Evolutionary conservation across 2,113 vertebrate species (phyloP).

Genomic region (Leptocoma aspasia): DNA sequence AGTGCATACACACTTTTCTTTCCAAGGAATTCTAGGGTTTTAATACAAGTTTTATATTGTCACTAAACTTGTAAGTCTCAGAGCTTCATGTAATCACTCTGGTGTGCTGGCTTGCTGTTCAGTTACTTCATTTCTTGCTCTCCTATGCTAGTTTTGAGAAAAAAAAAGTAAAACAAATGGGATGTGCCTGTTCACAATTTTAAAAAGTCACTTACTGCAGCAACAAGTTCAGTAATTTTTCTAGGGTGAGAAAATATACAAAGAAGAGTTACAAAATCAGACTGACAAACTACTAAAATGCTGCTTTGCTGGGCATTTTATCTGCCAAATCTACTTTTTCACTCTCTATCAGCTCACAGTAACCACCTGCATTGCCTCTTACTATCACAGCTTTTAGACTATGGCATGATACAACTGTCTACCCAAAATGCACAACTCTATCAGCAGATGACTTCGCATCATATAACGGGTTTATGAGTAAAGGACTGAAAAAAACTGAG

Average conservation of each 20-base stretch:
- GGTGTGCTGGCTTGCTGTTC: rapidly evolving
- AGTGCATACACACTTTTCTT: background rate
- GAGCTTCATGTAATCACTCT: background rate
- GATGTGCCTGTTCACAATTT: background rate
- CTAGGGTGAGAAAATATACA: background rate
- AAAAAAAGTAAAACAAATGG: background rate
- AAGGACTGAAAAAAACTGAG: background rate
- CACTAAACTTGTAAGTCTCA: background rate
- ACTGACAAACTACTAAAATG: background rate
- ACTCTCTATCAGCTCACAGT: background rate
- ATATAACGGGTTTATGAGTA: background rate
- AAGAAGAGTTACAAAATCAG: background rate
- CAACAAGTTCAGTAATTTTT: background rate
- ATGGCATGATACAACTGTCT: background rate
- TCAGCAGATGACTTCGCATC: background rate
- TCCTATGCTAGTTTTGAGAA: background rate
- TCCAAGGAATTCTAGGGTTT: background rate
- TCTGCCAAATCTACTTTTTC: background rate
- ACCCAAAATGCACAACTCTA: background rate
- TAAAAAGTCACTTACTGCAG: background rate
- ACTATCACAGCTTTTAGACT: background rate
- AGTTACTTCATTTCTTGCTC: background rate
- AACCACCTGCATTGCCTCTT: background rate
- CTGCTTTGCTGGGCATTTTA: background rate
- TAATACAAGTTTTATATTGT: background rate